These are phyloP conservation scores for Campoplex nolae DNA, from an alignment of 2,888 invertebrate species.

Conservation along the genomic window DNA sequence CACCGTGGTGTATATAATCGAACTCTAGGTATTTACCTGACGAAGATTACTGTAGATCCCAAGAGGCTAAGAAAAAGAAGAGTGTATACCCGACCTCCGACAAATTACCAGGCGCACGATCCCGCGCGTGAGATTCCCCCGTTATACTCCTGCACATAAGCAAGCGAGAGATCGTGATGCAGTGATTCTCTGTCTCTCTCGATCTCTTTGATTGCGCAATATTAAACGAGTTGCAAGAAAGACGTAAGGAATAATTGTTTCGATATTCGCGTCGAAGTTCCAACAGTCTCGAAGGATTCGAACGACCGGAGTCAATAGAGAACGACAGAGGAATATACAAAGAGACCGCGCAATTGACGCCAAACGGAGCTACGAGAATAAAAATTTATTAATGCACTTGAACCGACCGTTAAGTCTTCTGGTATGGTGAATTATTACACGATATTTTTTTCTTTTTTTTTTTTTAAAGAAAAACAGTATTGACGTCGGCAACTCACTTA, in stretches of 20 bases:
- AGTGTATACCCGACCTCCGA: constrained; percentile 69
- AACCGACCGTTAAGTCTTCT: not conserved
- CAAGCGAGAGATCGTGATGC: constrained; percentile 63
- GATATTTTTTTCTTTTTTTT: not conserved
- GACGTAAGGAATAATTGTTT: constrained; percentile 72
- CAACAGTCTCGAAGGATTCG: constrained; percentile 39
- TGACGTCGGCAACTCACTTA: constrained; percentile 18
- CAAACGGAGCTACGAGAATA: not conserved
- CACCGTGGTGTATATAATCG: constrained; percentile 43
- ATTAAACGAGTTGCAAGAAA: constrained; percentile 69
- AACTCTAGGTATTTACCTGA: constrained; percentile 51
- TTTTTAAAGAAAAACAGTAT: not conserved
- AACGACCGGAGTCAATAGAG: constrained; percentile 36
- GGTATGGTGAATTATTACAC: not conserved
- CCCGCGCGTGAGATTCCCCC: constrained; percentile 66
- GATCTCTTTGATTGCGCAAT: constrained; percentile 68
- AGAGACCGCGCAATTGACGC: not conserved
- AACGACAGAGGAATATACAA: constrained; percentile 17
- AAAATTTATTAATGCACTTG: constrained; percentile 28
- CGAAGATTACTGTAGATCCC: constrained; percentile 43
- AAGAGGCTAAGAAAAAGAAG: constrained; percentile 62
- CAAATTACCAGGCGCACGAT: constrained; percentile 72
- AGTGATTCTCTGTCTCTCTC: constrained; percentile 45
- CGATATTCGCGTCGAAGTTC: constrained; percentile 65
- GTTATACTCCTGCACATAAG: constrained; percentile 61